Conservation (phyloP, 35 echinoderm and acorn worm species). For the Apostichopus japonicus region DNA sequence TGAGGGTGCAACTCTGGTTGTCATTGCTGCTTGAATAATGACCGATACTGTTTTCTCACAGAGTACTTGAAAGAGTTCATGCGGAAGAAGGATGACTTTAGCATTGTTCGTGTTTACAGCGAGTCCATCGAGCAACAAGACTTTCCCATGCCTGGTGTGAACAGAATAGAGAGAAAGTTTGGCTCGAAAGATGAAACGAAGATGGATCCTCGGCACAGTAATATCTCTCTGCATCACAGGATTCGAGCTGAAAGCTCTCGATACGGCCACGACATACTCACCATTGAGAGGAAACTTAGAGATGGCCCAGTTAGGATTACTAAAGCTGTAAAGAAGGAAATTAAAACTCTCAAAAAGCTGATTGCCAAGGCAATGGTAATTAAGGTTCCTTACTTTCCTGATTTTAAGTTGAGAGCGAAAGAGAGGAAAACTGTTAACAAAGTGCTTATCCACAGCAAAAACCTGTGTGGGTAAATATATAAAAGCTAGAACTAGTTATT, state of each 20-base stretch:
- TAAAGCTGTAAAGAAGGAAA: not conserved
- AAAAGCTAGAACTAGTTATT: too few relatives aligned
- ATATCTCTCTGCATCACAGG: slow-evolving; percentile 52
- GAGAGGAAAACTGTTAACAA: too few relatives aligned
- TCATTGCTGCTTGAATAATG: too few relatives aligned
- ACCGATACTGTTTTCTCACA: not conserved
- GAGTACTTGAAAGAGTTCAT: slow-evolving; percentile 74
- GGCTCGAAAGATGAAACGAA: slow-evolving; percentile 23
- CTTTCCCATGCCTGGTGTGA: slow-evolving; percentile 36
- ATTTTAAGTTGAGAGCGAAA: too few relatives aligned
- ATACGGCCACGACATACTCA: not conserved
- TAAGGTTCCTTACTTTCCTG: not conserved
- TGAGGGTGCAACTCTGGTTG: too few relatives aligned
- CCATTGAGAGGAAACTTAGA: slow-evolving; percentile 14
- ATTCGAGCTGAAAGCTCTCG: slow-evolving; percentile 20
- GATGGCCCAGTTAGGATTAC: not conserved
- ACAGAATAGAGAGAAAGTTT: slow-evolving; percentile 12
- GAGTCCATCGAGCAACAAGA: slow-evolving; percentile 69
- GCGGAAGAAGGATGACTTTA: not conserved
- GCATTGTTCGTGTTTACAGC: slow-evolving; percentile 79
- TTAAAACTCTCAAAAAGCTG: not conserved
- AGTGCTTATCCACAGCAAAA: too few relatives aligned
- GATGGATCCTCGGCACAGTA: slow-evolving; percentile 1
- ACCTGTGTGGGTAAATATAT: too few relatives aligned
- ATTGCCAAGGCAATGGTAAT: not conserved